phyloP scores from a whole-genome alignment of 1,140 invertebrate genomes.

The Leptonema lineaticorne region DNA sequence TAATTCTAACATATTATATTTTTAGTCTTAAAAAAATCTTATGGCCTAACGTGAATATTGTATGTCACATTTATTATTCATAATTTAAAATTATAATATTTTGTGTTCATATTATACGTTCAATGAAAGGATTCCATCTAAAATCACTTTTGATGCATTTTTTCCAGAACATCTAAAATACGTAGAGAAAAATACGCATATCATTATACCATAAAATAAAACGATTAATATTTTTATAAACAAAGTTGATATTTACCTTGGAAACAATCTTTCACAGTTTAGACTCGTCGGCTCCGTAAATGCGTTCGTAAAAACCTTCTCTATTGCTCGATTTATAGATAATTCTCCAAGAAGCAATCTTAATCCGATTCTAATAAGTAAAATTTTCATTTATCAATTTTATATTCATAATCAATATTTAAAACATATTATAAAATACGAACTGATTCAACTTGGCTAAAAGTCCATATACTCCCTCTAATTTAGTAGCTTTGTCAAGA shows the following conservation, averaged over 20 bases:
- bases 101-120: too few relatives aligned
- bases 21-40: too few relatives aligned
- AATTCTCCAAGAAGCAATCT: conserved; percentile 56
- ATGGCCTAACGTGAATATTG: too few relatives aligned
- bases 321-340: conserved; percentile 52
- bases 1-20: too few relatives aligned
- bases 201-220: too few relatives aligned
- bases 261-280: conserved; percentile 55
- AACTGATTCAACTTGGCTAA: conserved; percentile 65
- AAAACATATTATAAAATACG: conserved; percentile 23
- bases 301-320: conserved; percentile 54
- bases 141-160: conserved; percentile 31
- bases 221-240: too few relatives aligned
- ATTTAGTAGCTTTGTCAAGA: conserved; percentile 57
- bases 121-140: conserved; percentile 28
- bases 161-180: conserved; percentile 32
- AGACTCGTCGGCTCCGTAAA: conserved; percentile 51
- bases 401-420: background rate
- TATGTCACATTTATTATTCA: too few relatives aligned
- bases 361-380: conserved; percentile 51
- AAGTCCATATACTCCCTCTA: conserved; percentile 59
- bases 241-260: conserved; percentile 48
- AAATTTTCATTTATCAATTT: background rate
- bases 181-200: too few relatives aligned
- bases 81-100: too few relatives aligned